Base-by-base conservation (phyloP, 1,140 invertebrate genomes). In the Procambarus clarkii region DNA sequence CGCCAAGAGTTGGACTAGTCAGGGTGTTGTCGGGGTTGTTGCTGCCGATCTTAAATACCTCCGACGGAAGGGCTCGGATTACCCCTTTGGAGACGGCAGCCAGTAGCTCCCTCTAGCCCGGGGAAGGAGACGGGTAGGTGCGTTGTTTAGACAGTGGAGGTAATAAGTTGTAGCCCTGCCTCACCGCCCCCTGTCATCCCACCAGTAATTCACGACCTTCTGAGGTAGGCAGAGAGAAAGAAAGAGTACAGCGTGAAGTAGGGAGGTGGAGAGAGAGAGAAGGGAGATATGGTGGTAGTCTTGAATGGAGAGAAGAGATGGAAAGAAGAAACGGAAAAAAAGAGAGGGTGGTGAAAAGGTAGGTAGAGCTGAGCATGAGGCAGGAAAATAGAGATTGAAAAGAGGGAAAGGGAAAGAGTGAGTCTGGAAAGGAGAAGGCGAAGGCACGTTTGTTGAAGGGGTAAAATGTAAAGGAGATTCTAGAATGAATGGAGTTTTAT, bases 181-280 rank as follows among this genome's bases (percentile, higher is more conserved):
- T 64, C 8, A 60, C 54, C 77, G 77, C 86, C 86, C 77, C 86
- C 64, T 88, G 86, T 80, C 86, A 80, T n/a, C 74, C 60, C 77
- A 60, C 9, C 77, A 76, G 86, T 88, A 88, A 88, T 88, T 88
- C 86, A 88, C 86, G 86, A 79, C 77, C 84, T 74, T 7, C 34
- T 45, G 34, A 60, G 69, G 34, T 34, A 71, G 76, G 48, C 45
- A 46, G 50, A 46, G 86, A 1, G n/a, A 24, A 13, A 44, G 81
- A 24, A 44, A 11, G 60, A 34, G 13, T 24, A 5, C n/a, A 34
- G 83, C 15, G 83, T 11, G 54, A 50, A 58, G 54, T 9, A n/a
- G 54, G 50, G 81, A 11, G 81, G 81, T 3, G 21, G 24, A 45
- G 24, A 60, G 44, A n/a, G 44, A 44, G 34, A 48, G 3, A 24